Conservation (phyloP, 1,140 invertebrate genomes). For the Drosophila jambulina region DNA sequence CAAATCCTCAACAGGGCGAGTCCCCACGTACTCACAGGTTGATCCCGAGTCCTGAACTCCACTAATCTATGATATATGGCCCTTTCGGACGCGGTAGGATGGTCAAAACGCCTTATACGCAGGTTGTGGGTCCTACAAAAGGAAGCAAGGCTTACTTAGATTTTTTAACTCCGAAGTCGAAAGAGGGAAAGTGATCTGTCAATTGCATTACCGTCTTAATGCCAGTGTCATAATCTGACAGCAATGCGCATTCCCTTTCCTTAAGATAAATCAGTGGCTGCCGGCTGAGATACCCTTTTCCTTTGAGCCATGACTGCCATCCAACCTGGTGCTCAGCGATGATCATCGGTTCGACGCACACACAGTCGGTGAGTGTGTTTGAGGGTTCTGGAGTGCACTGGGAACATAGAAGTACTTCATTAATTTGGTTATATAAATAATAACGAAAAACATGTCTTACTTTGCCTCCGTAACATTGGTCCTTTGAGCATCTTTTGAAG, state of each 20-base stretch:
- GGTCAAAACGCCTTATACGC: no score
- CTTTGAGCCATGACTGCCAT: conserved; percentile 7
- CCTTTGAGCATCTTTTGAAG: background rate
- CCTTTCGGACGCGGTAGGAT: background rate
- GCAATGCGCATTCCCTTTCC: background rate
- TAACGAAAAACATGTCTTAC: no score
- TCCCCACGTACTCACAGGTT: background rate
- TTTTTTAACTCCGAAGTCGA: background rate
- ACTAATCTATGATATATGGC: background rate
- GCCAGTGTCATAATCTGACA: conserved; percentile 1
- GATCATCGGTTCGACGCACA: conserved; percentile 19
- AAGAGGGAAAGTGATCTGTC: conserved; percentile 3
- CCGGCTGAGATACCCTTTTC: background rate
- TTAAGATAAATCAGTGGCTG: conserved; percentile 5
- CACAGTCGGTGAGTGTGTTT: background rate
- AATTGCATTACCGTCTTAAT: background rate
- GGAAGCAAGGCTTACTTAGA: background rate
- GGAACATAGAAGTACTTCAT: background rate
- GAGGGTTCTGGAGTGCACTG: background rate
- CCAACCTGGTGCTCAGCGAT: background rate
- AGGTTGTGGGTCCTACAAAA: background rate
- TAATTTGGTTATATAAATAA: background rate
- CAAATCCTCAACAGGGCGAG: background rate
- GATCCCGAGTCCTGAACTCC: background rate
- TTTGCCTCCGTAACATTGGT: no score